Percentiles rank a stretch among this genome's conserved stretches.
Conservation (phyloP, 2,888 invertebrate genomes). For the Ptychoptera contaminata region DNA sequence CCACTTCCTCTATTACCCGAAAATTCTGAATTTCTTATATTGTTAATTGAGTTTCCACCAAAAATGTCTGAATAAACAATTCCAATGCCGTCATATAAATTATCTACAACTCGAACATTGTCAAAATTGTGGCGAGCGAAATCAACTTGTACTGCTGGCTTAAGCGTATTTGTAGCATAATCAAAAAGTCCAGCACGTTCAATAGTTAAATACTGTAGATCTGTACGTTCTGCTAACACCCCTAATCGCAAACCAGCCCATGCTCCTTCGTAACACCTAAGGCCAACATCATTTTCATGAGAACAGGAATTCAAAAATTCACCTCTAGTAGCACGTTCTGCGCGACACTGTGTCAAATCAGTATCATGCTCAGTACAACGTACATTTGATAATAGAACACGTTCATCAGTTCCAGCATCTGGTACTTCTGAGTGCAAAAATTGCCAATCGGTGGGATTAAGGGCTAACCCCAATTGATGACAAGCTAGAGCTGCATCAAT, state of each 20-base stretch:
- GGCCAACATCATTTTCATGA: conserved; percentile 75
- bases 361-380: conserved; percentile 81
- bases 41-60: conserved; percentile 65
- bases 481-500: conserved; percentile 85
- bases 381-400: conserved; percentile 71
- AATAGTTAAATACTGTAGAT: conserved; percentile 73
- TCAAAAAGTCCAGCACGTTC: conserved; percentile 90
- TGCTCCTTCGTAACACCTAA: conserved; percentile 75
- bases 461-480: conserved; percentile 80
- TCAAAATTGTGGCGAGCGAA: conserved; percentile 70
- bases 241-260: conserved; percentile 92
- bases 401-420: conserved; percentile 56
- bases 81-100: conserved; percentile 85
- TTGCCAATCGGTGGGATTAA: conserved; percentile 86
- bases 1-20: conserved; percentile 76
- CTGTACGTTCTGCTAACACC: conserved; percentile 70
- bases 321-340: conserved; percentile 43
- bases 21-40: conserved; percentile 71
- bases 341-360: conserved; percentile 74
- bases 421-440: conserved; percentile 71
- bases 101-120: conserved; percentile 64
- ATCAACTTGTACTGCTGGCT: conserved; percentile 79
- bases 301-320: conserved; percentile 81
- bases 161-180: conserved; percentile 73
- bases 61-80: conserved; percentile 89